Conservation (phyloP, 1,140 invertebrate species). For the Hylyphantes graminicola region DNA sequence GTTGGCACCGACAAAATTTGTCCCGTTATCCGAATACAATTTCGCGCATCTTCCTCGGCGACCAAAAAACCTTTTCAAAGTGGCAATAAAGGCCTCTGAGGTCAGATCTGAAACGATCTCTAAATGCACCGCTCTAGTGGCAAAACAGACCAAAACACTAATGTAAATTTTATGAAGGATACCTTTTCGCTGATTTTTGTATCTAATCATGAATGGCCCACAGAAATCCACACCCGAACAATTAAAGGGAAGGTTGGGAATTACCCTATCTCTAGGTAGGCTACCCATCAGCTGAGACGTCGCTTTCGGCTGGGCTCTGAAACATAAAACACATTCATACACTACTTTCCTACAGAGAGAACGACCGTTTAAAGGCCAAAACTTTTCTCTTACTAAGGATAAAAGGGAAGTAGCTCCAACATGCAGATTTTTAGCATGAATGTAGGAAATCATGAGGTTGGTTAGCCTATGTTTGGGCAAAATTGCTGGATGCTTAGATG, state of each 20-base stretch:
- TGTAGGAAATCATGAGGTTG: too few relatives aligned
- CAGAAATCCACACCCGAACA: background rate
- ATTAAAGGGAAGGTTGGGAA: background rate
- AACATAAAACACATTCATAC: too few relatives aligned
- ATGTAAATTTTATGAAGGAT: slow-evolving; percentile 42
- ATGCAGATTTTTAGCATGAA: too few relatives aligned
- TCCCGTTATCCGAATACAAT: slow-evolving; percentile 65
- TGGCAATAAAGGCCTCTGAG: slow-evolving; percentile 29
- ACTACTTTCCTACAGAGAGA: too few relatives aligned
- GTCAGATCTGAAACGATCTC: slow-evolving; percentile 60
- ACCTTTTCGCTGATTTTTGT: background rate
- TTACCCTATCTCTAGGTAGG: slow-evolving; percentile 7
- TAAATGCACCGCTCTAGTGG: slow-evolving; percentile 61
- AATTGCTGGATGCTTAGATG: too few relatives aligned
- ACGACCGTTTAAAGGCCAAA: too few relatives aligned
- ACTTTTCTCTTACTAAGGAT: too few relatives aligned
- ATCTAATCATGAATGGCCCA: slow-evolving; percentile 1
- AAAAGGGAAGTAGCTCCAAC: too few relatives aligned
- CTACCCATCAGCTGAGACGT: slow-evolving; percentile 7
- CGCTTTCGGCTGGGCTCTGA: background rate
- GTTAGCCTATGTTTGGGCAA: too few relatives aligned
- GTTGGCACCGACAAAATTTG: slow-evolving; percentile 64
- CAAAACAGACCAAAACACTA: slow-evolving; percentile 58
- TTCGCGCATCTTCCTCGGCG: background rate
- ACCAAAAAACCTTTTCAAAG: background rate